These are phyloP conservation scores for Hydraecia micacea DNA, from an alignment of 2,888 invertebrate species.

Conservation along the genomic window DNA sequence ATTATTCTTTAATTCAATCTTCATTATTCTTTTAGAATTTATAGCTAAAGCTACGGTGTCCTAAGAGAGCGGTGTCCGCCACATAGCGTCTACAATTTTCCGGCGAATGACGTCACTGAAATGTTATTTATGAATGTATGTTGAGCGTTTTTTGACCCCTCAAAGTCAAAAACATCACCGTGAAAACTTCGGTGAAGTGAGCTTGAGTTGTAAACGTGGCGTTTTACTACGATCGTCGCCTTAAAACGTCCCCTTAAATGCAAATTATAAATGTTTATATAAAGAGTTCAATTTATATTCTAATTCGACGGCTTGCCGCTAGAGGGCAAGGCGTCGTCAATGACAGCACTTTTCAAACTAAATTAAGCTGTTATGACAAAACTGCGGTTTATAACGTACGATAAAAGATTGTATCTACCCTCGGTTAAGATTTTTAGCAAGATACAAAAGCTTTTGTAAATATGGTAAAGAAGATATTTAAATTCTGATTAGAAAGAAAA, in stretches of 20 bases:
- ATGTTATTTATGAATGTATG: no score
- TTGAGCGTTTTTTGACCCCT: no score
- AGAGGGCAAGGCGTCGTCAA: conserved; percentile 77
- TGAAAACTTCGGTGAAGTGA: no score
- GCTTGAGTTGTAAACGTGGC: background rate
- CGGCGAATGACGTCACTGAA: no score
- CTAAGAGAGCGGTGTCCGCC: no score
- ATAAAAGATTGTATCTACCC: conserved; percentile 51
- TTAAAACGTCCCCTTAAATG: conserved; percentile 78
- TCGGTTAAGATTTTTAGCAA: conserved; percentile 40
- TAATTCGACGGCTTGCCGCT: conserved; percentile 83
- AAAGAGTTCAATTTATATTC: conserved; percentile 89
- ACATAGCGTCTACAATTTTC: no score
- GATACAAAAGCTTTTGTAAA: conserved; percentile 46
- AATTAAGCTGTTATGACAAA: conserved; percentile 68
- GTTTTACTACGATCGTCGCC: background rate
- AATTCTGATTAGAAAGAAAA: conserved; percentile 12
- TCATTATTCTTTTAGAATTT: no score
- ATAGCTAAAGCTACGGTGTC: no score
- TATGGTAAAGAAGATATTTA: conserved; percentile 30
- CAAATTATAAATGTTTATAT: conserved; percentile 88
- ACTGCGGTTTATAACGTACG: conserved; percentile 55
- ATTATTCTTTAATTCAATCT: no score
- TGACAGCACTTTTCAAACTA: conserved; percentile 74
- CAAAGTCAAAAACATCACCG: no score